phyloP scores from a whole-genome alignment of 2,888 invertebrate species.

The Unio delphinus region DNA sequence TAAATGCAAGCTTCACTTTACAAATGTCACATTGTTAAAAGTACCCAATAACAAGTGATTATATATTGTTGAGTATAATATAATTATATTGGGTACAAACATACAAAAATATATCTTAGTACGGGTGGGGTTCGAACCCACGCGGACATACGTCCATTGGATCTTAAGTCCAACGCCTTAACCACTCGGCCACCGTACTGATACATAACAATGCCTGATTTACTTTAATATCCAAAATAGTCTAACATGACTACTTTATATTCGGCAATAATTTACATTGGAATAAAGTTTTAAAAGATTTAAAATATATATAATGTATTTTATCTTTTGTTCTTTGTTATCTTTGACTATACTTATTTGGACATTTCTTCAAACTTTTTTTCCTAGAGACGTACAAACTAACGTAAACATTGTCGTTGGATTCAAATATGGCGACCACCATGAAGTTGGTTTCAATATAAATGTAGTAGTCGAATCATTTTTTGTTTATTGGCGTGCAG shows the following conservation, averaged over 20 bases:
- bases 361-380: background rate
- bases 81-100: background rate
- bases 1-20: too few relatives aligned
- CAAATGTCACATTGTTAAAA: too few relatives aligned
- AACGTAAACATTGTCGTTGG: slow-evolving; percentile 47
- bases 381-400: slow-evolving; percentile 49
- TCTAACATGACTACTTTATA: too few relatives aligned
- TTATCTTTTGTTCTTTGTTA: background rate
- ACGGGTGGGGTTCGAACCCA: slow-evolving; percentile 70
- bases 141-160: slow-evolving; percentile 69
- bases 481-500: too few relatives aligned
- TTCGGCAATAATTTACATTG: too few relatives aligned
- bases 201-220: too few relatives aligned
- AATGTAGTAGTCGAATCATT: too few relatives aligned
- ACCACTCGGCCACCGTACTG: slow-evolving; percentile 68
- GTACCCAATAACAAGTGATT: too few relatives aligned
- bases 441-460: background rate
- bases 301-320: too few relatives aligned
- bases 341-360: background rate
- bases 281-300: too few relatives aligned
- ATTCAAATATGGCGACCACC: slow-evolving; percentile 53
- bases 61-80: too few relatives aligned
- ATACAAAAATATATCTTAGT: slow-evolving; percentile 41
- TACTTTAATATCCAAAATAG: too few relatives aligned
- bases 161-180: slow-evolving; percentile 70